phyloP scores from a whole-genome alignment of 2,113 vertebrate genomes.

The human (Homo sapiens) region GRCh38 chr6:27919001-27919500 shows the following conservation, averaged over 20 bases:
- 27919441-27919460: not conserved
- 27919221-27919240: not conserved
- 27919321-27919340: not conserved
- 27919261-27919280: not conserved
- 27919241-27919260: not conserved
- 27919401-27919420: not conserved
- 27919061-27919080: not conserved
- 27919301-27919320: not conserved
- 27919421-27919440: not conserved
- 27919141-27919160: not conserved
- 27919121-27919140: not conserved
- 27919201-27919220: not conserved
- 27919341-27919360: not conserved
- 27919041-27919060: not conserved
- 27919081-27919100: not conserved
- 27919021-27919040: not conserved
- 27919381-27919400: not conserved
- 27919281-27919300: not conserved
- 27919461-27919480: not conserved
- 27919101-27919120: not conserved
- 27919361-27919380: not conserved
- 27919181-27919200: not conserved
- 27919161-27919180: not conserved
- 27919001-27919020: not conserved
- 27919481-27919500: not conserved